A percentile compares a stretch with the other conserved stretches of the same genome.
Conservation (phyloP, 2,113 vertebrate genomes). For the Aegotheles bennettii region DNA sequence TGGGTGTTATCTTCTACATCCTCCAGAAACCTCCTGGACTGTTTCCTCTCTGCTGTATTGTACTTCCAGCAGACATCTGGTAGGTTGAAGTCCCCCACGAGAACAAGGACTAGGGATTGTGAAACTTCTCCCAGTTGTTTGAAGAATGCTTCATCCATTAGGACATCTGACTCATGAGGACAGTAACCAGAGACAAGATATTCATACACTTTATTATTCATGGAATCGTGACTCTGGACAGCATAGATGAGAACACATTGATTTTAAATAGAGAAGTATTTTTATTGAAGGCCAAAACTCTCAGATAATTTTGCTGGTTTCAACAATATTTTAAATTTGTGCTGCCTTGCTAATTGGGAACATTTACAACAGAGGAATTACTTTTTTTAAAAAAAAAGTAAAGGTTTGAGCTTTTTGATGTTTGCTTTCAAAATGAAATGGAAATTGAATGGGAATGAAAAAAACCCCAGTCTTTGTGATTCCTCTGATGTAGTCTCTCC, state of each 20-base stretch:
- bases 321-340: neutral
- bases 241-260: neutral
- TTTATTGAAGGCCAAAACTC: neutral
- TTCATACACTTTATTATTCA: neutral
- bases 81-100: no score
- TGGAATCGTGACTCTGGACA: neutral
- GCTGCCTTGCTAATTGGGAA: neutral
- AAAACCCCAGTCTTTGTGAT: neutral
- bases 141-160: no score
- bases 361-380: neutral
- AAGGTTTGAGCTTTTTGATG: neutral
- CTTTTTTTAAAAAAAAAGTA: neutral
- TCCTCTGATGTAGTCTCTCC: neutral
- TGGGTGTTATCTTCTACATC: no score
- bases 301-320: neutral
- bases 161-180: neutral
- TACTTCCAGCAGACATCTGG: no score
- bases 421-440: neutral
- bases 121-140: no score
- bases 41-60: no score
- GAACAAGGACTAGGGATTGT: no score
- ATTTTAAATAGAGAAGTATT: neutral
- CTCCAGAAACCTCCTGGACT: no score
- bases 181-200: neutral
- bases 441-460: neutral